Evolutionary conservation across 1,140 invertebrate species (phyloP).

Genomic region (Chrysomallon squamiferum): DNA sequence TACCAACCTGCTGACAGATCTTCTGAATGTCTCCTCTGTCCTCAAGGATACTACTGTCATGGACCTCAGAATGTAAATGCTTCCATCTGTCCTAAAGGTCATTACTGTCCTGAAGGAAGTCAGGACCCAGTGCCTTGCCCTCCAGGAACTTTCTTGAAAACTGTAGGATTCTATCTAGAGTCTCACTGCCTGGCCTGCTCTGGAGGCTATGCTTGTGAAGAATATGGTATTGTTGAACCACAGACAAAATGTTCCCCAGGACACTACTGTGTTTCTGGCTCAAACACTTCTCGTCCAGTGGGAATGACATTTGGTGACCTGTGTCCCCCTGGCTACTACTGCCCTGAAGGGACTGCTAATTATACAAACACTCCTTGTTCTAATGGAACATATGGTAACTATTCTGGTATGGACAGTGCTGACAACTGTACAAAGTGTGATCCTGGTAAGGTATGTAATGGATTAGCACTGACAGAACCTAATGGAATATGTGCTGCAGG

Average conservation of each 20-base stretch:
- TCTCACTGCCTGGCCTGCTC: constrained; percentile 51
- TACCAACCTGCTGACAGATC: constrained; percentile 47
- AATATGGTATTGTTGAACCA: constrained; percentile 26
- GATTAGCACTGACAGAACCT: constrained; percentile 42
- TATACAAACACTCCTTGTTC: constrained; percentile 47
- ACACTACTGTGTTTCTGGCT: constrained; percentile 47
- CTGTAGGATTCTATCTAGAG: constrained; percentile 40
- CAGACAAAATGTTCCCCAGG: constrained; percentile 40
- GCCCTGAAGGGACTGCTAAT: constrained; percentile 47
- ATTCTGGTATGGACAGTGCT: constrained; percentile 28
- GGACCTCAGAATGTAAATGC: constrained; percentile 43
- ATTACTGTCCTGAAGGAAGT: constrained; percentile 55
- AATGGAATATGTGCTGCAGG: constrained; percentile 53
- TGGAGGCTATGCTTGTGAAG: constrained; percentile 53
- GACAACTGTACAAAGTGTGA: constrained; percentile 52
- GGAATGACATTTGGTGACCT: constrained; percentile 43
- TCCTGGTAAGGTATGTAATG: constrained; percentile 50
- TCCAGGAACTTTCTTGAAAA: constrained; percentile 45
- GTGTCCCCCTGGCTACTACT: constrained; percentile 57
- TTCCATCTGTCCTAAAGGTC: constrained; percentile 52
- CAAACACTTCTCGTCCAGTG: constrained; percentile 41
- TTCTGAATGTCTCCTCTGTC: constrained; percentile 44
- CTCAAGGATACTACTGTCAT: constrained; percentile 58
- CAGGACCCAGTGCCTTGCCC: constrained; percentile 54
- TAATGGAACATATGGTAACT: constrained; percentile 56